phyloP scores from a whole-genome alignment of 2,888 invertebrate genomes.

The Aleiodes leptofemur region DNA sequence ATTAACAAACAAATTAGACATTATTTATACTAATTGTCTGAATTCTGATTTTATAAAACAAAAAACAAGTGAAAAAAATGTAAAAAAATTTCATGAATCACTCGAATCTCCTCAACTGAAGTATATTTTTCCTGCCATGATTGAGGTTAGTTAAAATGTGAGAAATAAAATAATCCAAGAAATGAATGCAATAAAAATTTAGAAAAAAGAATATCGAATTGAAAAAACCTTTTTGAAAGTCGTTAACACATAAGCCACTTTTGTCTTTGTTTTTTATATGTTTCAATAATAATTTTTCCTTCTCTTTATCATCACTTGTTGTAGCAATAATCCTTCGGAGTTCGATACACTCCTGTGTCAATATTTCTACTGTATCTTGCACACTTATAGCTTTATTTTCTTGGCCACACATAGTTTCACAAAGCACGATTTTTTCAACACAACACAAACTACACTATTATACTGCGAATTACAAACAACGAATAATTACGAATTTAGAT shows the following conservation, averaged over 20 bases:
- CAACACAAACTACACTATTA: too few relatives aligned
- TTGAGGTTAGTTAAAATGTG: neutral
- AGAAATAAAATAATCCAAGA: neutral
- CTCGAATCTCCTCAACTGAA: too few relatives aligned
- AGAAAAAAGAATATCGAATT: neutral
- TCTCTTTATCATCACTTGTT: slow-evolving; percentile 73
- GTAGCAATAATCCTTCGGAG: slow-evolving; percentile 76
- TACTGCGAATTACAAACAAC: too few relatives aligned
- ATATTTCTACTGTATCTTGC: slow-evolving; percentile 64
- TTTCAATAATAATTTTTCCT: slow-evolving; percentile 76
- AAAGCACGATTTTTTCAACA: too few relatives aligned
- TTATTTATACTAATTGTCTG: too few relatives aligned
- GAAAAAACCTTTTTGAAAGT: slow-evolving; percentile 70
- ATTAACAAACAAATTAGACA: too few relatives aligned
- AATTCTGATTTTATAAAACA: too few relatives aligned
- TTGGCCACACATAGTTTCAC: slow-evolving; percentile 49
- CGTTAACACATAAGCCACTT: slow-evolving; percentile 59
- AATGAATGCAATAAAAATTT: neutral
- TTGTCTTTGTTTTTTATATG: slow-evolving; percentile 77
- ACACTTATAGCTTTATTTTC: slow-evolving; percentile 66
- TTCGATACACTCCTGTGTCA: slow-evolving; percentile 78
- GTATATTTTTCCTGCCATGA: too few relatives aligned
- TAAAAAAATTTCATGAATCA: too few relatives aligned
- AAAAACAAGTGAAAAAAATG: too few relatives aligned
- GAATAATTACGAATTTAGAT: too few relatives aligned